Conservation (phyloP, 2,113 vertebrate genomes). For the Trinectes maculatus region DNA sequence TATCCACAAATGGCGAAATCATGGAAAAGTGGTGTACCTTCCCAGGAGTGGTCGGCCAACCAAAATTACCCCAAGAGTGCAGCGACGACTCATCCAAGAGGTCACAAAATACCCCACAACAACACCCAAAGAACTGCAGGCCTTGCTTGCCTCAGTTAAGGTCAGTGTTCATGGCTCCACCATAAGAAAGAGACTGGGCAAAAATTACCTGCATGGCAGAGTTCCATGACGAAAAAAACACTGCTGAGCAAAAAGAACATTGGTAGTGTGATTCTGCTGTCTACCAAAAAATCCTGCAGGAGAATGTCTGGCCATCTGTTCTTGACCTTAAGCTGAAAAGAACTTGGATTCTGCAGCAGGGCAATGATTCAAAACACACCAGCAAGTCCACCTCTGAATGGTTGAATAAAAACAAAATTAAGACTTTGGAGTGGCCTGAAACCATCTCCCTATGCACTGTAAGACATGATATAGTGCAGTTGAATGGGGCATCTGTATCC, state of each 20-base stretch:
- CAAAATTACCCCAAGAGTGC: neutral
- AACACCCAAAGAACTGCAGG: constrained; percentile 1
- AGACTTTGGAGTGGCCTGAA: neutral
- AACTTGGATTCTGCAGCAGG: too few relatives aligned
- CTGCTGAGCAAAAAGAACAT: neutral
- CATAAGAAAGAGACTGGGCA: constrained; percentile 4
- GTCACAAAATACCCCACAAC: neutral
- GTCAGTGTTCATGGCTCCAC: neutral
- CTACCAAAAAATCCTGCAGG: too few relatives aligned
- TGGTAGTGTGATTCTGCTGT: too few relatives aligned
- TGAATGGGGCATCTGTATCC: neutral
- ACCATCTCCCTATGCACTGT: neutral
- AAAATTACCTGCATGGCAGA: constrained; percentile 1
- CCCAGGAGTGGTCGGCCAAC: neutral
- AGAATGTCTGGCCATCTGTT: too few relatives aligned
- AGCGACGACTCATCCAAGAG: neutral
- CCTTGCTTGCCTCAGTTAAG: neutral
- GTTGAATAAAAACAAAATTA: too few relatives aligned
- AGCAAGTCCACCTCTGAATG: too few relatives aligned
- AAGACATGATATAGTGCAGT: neutral
- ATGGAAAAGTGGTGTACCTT: constrained; percentile 3
- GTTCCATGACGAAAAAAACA: neutral
- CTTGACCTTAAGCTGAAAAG: too few relatives aligned
- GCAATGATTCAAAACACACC: too few relatives aligned
- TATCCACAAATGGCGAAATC: constrained; percentile 6